Evolutionary conservation across 2,888 invertebrate species (phyloP).

Genomic region (Ariolimax columbianus): DNA sequence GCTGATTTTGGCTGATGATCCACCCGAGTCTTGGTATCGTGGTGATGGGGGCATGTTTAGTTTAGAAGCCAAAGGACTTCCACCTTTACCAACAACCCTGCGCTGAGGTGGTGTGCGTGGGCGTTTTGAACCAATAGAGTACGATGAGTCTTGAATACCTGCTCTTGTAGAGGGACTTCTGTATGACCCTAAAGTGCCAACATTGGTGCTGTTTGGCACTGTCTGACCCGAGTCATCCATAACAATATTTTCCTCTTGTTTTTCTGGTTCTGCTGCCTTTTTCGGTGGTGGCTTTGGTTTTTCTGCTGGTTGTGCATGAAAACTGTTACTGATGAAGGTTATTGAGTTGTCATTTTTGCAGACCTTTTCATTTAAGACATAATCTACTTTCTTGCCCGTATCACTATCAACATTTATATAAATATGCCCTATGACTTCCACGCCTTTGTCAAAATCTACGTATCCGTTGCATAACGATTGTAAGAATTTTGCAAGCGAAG

Average conservation of each 20-base stretch:
- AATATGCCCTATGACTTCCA: constrained; percentile 58
- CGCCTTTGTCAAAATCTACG: constrained; percentile 57
- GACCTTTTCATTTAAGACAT: constrained; percentile 58
- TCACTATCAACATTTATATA: constrained; percentile 57
- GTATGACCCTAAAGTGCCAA: constrained; percentile 51
- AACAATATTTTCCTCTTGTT: constrained; percentile 44
- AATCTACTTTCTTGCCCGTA: constrained; percentile 54
- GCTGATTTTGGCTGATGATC: constrained; percentile 42
- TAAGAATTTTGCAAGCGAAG: constrained; percentile 54
- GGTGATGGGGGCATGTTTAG: constrained; percentile 42
- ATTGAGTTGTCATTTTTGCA: constrained; percentile 58
- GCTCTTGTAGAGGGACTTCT: constrained; percentile 33
- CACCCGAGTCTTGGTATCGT: constrained; percentile 49
- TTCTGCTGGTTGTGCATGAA: constrained; percentile 56
- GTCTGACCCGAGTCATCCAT: constrained; percentile 50
- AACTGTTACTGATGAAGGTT: constrained; percentile 58
- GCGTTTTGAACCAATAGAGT: constrained; percentile 41
- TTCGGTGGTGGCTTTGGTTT: constrained; percentile 50
- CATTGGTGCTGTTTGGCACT: constrained; percentile 53
- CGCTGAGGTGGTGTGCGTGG: constrained; percentile 44
- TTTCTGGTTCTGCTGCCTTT: constrained; percentile 44
- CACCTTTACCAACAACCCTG: constrained; percentile 22
- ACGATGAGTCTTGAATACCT: constrained; percentile 31
- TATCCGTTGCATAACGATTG: constrained; percentile 58
- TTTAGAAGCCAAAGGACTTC: constrained; percentile 29